Base-by-base conservation (phyloP, 2,888 invertebrate genomes). In the Hemaris fuciformis region DNA sequence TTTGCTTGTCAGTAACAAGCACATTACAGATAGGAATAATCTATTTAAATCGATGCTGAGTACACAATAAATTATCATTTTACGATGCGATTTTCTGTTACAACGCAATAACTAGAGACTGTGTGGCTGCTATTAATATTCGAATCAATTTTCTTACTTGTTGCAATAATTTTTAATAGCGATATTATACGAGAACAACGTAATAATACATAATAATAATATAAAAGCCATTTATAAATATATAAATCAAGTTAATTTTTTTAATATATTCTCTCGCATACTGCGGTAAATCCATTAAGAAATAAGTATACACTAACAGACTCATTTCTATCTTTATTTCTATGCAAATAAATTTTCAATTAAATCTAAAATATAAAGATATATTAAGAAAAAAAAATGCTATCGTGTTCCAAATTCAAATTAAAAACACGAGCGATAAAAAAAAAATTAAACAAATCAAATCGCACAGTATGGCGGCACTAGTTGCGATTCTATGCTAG, bases 381-480 rank as follows among this genome's bases (percentile, higher is more conserved):
- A 6, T 7, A 27, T 27, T 2, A 5, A 27, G 2, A 8, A 27
- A 38, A 4, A 2, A 1, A 38, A 31, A 31, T 3, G 10, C 1
- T 3, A 38, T 3, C 38, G n/a, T n/a, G 3, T 43, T 18, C 7
- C 2, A 20, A 6, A 8, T 6, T 20, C 6, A 10, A 22, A 43
- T 43, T 20, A 20, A 18, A 20, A 18, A 31, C n/a, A 10, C 27
- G 53, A 31, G 53, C 64, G 63, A 65, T 60, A 65, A 70, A 71
- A 66, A n/a, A 8, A 18, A 18, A 31, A 53, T 27, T 53, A 3
- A 20, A 53, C 70, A 72, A 74, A 76, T 75, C 70, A 75, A 77
- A 76, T 72, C 67, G 70, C 68, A 73, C 70, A 79, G 76, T 75
- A 72, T 73, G 73, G 73, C 53, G 31, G 53, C 67, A 38, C 70